Evolutionary conservation across 92 coral and sea anemone genomes (phyloP), one percentile per base, ranked within the genome.

Genomic region (Porites cylindrica): DNA sequence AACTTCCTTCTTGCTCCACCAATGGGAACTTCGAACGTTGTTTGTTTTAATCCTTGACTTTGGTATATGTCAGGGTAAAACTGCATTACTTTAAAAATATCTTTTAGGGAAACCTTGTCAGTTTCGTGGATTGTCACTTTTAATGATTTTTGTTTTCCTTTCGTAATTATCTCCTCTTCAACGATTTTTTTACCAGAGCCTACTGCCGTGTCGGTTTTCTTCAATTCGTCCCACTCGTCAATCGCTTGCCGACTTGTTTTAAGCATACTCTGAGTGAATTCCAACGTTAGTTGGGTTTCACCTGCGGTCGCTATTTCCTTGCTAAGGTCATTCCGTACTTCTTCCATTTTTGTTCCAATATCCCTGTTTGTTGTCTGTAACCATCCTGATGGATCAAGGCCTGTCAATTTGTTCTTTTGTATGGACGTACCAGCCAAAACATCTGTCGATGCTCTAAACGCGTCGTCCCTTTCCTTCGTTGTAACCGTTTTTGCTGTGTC

Each of bases 241-340:
- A 75, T 75, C 0, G 77, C 84, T 65, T n/a, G 76, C 4, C 69
- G 26, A 3, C 51, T 19, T 19, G 43, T 75, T 58, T 66, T 50
- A 1, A 82, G 71, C 69, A 82, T 66, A 54, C 84, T 88, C 61
- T 80, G 83, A 26, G 91, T 77, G 19, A 88, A 59, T 88, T 88
- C 91, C 58, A 52, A 76, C 19, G 61, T 66, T 5, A 82, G 43
- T 66, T 74, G 66, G 1, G 88, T 76, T 2, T 76, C 54, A 8
- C 14, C 50, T 47, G 47, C 80, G 19, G 10, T 53, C 58, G 51
- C 54, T 13, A 88, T 60, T 23, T 77, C 19, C 7, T 2, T 7
- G 60, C 68, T 88, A 10, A 77, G 63, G 6, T 38, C 4, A 3
- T 10, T 26, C 32, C 32, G n/a, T 2, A 76, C 29, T 38, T 54